A percentile compares a stretch with the other conserved stretches of the same genome.
Evolutionary conservation across 1,140 invertebrate species (phyloP).

Genomic region (Caenorhabditis remanei): DNA sequence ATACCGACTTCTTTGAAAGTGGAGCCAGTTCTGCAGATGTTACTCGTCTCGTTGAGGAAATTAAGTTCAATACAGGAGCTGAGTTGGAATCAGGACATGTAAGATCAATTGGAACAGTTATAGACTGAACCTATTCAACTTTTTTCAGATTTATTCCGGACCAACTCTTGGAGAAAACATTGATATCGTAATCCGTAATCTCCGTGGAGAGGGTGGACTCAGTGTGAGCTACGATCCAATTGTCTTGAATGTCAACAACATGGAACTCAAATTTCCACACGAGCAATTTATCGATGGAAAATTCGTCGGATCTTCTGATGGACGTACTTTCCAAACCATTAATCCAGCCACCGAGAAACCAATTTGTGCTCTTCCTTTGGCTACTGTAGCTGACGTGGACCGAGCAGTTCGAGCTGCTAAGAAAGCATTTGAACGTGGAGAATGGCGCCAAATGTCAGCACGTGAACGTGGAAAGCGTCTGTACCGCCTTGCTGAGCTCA

Average conservation of each 20-base stretch:
- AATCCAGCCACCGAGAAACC: slow-evolving; percentile 89
- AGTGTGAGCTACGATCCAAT: slow-evolving; percentile 71
- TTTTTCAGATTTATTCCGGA: slow-evolving; percentile 84
- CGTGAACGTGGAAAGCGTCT: slow-evolving; percentile 86
- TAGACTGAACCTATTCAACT: neutral
- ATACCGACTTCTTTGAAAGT: slow-evolving; percentile 90
- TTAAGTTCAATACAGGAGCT: slow-evolving; percentile 86
- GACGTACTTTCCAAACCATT: slow-evolving; percentile 82
- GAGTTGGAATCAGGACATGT: slow-evolving; percentile 89
- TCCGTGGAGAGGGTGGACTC: slow-evolving; percentile 81
- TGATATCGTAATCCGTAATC: slow-evolving; percentile 82
- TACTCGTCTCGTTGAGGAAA: slow-evolving; percentile 89
- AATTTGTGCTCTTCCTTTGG: slow-evolving; percentile 83
- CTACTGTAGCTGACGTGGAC: slow-evolving; percentile 86
- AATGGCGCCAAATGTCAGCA: slow-evolving; percentile 89
- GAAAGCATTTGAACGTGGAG: slow-evolving; percentile 87
- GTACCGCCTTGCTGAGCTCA: slow-evolving; percentile 88
- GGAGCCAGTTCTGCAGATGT: slow-evolving; percentile 94
- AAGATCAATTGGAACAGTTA: neutral
- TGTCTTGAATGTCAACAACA: slow-evolving; percentile 85
- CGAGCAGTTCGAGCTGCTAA: slow-evolving; percentile 87
- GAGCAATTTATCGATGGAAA: slow-evolving; percentile 91
- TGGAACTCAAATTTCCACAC: slow-evolving; percentile 86
- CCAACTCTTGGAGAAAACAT: slow-evolving; percentile 88
- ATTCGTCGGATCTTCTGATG: slow-evolving; percentile 80